These are phyloP conservation scores for Nemurella pictetii DNA, from an alignment of 2,888 invertebrate species.

Conservation along the genomic window DNA sequence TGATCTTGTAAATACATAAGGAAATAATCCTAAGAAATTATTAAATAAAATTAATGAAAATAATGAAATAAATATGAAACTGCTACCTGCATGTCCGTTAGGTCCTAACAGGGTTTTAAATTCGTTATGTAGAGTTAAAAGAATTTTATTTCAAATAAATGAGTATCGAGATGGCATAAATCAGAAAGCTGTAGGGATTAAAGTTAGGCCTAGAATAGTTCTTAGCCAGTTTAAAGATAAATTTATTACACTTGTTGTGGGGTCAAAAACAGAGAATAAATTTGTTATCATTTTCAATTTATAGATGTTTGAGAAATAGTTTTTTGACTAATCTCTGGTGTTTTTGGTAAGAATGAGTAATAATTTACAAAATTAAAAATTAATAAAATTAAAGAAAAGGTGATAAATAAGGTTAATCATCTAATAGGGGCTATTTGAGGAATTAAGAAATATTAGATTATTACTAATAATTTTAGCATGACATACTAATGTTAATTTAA, in stretches of 20 bases:
- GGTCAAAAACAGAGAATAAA: slow-evolving; percentile 70
- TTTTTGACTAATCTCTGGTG: slow-evolving; percentile 48
- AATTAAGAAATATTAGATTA: slow-evolving; percentile 63
- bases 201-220: slow-evolving; percentile 56
- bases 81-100: slow-evolving; percentile 54
- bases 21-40: slow-evolving; percentile 70
- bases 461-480: slow-evolving; percentile 65
- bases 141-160: slow-evolving; percentile 57
- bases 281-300: slow-evolving; percentile 68
- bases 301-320: slow-evolving; percentile 47
- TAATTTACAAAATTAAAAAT: slow-evolving; percentile 60
- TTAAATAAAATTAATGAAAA: slow-evolving; percentile 65
- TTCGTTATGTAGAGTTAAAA: slow-evolving; percentile 58
- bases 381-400: slow-evolving; percentile 54
- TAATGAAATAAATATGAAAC: slow-evolving; percentile 61
- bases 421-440: slow-evolving; percentile 69
- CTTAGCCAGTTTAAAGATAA: slow-evolving; percentile 64
- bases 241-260: slow-evolving; percentile 57
- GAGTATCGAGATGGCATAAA: slow-evolving; percentile 58
- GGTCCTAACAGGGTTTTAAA: slow-evolving; percentile 60
- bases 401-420: slow-evolving; percentile 54
- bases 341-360: slow-evolving; percentile 52
- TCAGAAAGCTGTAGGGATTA: slow-evolving; percentile 60
- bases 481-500: slow-evolving; percentile 67
- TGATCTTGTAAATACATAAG: slow-evolving; percentile 71